phyloP scores from a whole-genome alignment of 2,888 invertebrate species.

The Pollenia labialis region DNA sequence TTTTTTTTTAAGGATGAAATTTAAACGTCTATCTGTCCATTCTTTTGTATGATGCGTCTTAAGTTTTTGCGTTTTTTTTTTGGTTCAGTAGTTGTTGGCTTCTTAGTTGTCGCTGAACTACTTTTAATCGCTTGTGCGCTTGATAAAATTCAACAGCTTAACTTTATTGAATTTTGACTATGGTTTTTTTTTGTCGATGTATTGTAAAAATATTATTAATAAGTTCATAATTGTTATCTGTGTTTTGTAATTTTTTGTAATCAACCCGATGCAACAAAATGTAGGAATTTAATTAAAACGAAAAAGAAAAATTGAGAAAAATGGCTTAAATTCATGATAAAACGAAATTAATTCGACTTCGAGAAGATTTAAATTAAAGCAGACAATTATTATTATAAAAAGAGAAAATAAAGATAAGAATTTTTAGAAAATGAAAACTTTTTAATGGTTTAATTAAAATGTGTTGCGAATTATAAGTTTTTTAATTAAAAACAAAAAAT shows the following conservation, averaged over 20 bases:
- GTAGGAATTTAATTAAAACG: constrained; percentile 58
- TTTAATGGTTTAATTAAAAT: too few species aligned
- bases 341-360: constrained; percentile 40
- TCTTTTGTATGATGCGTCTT: constrained; percentile 6
- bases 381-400: neutral
- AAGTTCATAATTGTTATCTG: constrained; percentile 69
- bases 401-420: constrained; percentile 1
- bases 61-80: constrained; percentile 9
- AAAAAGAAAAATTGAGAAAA: constrained; percentile 1
- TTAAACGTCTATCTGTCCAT: constrained; percentile 1
- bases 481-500: too few species aligned
- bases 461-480: too few species aligned
- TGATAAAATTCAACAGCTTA: constrained; percentile 43
- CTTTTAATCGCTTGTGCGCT: constrained; percentile 62
- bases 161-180: constrained; percentile 31
- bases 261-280: constrained; percentile 44
- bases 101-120: constrained; percentile 57
- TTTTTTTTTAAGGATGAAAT: constrained; percentile 8
- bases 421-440: neutral
- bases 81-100: constrained; percentile 36
- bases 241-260: constrained; percentile 55
- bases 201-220: constrained; percentile 59
- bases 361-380: constrained; percentile 4
- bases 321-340: constrained; percentile 46
- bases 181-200: neutral